Evolutionary conservation across 1,140 invertebrate species (phyloP).

Genomic region (Cheumatopsyche charites): DNA sequence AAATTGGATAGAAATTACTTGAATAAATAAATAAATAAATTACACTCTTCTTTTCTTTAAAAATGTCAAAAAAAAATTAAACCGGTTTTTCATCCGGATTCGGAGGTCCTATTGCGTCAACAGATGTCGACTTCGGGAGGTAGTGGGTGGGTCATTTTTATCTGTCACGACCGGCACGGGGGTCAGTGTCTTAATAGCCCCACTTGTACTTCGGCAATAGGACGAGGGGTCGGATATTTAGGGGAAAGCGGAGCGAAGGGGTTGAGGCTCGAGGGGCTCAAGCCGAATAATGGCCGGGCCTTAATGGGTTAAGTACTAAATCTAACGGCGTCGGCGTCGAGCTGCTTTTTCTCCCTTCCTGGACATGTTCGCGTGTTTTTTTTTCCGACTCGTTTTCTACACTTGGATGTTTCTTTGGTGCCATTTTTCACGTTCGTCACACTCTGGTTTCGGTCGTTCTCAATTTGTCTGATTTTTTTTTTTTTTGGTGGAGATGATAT

Average conservation of each 20-base stretch:
- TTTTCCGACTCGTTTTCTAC: neutral
- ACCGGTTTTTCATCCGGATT: too few species aligned
- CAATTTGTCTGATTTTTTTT: too few species aligned
- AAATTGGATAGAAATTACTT: too few species aligned
- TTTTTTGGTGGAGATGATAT: too few species aligned
- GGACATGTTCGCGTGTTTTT: neutral
- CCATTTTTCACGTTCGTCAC: slow-evolving; percentile 18
- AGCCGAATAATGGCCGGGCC: slow-evolving; percentile 18
- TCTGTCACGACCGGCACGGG: slow-evolving; percentile 12
- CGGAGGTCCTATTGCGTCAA: slow-evolving; percentile 14
- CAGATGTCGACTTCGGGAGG: neutral
- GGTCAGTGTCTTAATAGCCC: slow-evolving; percentile 21
- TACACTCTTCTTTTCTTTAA: too few species aligned
- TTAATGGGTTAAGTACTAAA: slow-evolving; percentile 27
- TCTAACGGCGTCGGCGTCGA: neutral
- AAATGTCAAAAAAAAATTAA: too few species aligned
- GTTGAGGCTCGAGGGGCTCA: neutral
- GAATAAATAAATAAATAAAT: too few species aligned
- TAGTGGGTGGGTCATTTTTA: slow-evolving; percentile 16
- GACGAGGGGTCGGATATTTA: too few species aligned
- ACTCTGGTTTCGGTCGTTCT: neutral
- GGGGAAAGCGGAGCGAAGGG: too few species aligned
- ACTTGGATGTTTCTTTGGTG: neutral
- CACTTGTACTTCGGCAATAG: slow-evolving; percentile 4
- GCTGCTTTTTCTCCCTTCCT: neutral